Percentiles rank a stretch among this genome's conserved stretches.
phyloP scores from a whole-genome alignment of 2,797 vertebrate species.

The Centropyge bicolor region DNA sequence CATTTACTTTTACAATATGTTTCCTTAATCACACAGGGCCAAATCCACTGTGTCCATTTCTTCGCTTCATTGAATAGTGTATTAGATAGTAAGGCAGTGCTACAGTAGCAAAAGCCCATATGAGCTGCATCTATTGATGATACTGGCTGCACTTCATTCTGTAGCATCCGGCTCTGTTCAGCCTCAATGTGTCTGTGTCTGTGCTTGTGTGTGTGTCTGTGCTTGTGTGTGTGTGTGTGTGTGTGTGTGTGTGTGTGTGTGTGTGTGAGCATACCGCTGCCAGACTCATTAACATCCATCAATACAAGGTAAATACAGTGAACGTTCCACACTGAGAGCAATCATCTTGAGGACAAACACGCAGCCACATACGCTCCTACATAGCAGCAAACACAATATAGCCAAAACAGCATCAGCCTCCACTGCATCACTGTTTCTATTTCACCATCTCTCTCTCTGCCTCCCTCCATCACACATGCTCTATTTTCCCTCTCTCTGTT shows the following conservation, averaged over 20 bases:
- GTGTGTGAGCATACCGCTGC: slow-evolving; percentile 5
- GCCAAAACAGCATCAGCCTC: slow-evolving; percentile 26
- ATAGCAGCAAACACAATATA: slow-evolving; percentile 31
- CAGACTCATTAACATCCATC: slow-evolving; percentile 59
- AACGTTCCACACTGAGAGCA: slow-evolving; percentile 41
- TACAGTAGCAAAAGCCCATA: slow-evolving; percentile 41
- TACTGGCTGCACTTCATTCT: slow-evolving; percentile 47
- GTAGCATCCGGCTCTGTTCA: slow-evolving; percentile 10
- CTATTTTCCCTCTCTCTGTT: slow-evolving; percentile 9
- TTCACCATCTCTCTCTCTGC: slow-evolving; percentile 10
- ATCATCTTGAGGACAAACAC: slow-evolving; percentile 48
- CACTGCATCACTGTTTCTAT: slow-evolving; percentile 27
- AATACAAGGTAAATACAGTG: slow-evolving; percentile 54
- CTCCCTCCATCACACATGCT: slow-evolving; percentile 18
- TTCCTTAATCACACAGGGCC: slow-evolving; percentile 23
- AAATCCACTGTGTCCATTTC: slow-evolving; percentile 36
- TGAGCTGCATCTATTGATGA: slow-evolving; percentile 52
- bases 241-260: slow-evolving; percentile 3
- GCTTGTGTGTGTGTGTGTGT: slow-evolving; percentile 5
- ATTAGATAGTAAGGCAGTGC: slow-evolving; percentile 27
- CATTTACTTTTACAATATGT: slow-evolving; percentile 12
- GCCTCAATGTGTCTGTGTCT: too few species aligned
- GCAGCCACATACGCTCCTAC: slow-evolving; percentile 12
- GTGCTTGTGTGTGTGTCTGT: slow-evolving; percentile 5
- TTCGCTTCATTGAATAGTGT: slow-evolving; percentile 33